Evolutionary conservation across 2,797 vertebrate genomes (phyloP).

Genomic region (Tenualosa ilisha): DNA sequence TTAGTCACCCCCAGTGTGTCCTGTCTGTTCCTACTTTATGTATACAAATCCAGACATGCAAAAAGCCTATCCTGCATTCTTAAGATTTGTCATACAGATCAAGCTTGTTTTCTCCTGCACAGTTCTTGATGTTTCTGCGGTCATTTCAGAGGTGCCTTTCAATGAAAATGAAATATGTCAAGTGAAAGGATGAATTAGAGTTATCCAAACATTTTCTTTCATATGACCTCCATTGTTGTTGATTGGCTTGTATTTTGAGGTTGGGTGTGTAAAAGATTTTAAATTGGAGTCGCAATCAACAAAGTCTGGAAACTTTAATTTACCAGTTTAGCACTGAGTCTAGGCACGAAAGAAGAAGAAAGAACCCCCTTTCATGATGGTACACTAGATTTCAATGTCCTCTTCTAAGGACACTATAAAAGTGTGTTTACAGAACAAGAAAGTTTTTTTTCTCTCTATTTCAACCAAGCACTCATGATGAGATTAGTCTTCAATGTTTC

Average conservation of each 20-base stretch:
- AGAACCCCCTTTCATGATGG: background rate
- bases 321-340: too few relatives aligned
- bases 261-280: too few relatives aligned
- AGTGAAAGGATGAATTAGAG: background rate
- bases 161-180: background rate
- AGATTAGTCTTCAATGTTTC: background rate
- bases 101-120: background rate
- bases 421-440: background rate
- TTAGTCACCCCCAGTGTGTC: background rate
- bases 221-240: background rate
- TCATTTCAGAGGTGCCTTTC: background rate
- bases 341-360: background rate
- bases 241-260: background rate
- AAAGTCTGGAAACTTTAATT: background rate
- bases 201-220: background rate
- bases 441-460: background rate
- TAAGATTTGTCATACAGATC: conserved; percentile 19
- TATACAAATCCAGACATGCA: conserved; percentile 25
- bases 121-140: background rate
- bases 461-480: background rate
- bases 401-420: background rate
- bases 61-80: conserved; percentile 19
- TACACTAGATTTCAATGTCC: background rate
- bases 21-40: background rate
- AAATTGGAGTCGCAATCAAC: too few relatives aligned